Evolutionary conservation across 2,113 vertebrate species (phyloP).

Genomic region (Ammospiza nelsoni): DNA sequence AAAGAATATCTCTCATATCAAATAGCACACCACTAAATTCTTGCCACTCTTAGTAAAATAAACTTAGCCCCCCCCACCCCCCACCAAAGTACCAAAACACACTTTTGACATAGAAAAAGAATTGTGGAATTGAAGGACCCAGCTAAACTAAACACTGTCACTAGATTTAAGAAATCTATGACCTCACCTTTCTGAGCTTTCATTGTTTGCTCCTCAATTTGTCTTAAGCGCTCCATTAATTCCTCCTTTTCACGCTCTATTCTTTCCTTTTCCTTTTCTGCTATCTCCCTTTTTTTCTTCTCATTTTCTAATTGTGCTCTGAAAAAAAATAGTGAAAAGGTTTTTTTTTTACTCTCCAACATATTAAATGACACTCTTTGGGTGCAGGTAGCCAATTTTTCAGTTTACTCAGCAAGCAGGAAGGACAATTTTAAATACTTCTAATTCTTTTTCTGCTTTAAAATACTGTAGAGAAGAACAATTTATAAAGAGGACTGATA

Average conservation of each 20-base stretch:
- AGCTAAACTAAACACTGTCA: neutral
- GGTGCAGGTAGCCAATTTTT: neutral
- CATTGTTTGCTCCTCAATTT: conserved; percentile 95
- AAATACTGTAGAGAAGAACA: neutral
- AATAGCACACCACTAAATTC: neutral
- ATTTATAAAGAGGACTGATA: neutral
- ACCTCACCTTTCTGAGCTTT: conserved; percentile 92
- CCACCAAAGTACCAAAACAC: neutral
- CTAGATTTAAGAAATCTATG: neutral
- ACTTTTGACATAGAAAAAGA: neutral
- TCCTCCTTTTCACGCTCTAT: conserved; percentile 97
- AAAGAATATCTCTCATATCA: neutral
- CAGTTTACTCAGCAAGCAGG: neutral
- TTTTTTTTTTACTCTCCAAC: neutral
- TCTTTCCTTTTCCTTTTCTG: conserved; percentile 96
- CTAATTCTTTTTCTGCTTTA: neutral
- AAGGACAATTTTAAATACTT: neutral
- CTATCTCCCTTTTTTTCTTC: conserved; percentile 95
- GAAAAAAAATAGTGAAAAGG: neutral
- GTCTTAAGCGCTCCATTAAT: conserved; percentile 88
- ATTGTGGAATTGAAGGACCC: neutral
- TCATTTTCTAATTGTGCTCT: conserved; percentile 97
- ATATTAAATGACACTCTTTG: neutral
- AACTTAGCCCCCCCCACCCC: neutral
- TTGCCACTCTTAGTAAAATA: neutral